A percentile compares a stretch with the other conserved stretches of the same genome.
Conservation (phyloP, 2,797 vertebrate species). For the Limosa lapponica region DNA sequence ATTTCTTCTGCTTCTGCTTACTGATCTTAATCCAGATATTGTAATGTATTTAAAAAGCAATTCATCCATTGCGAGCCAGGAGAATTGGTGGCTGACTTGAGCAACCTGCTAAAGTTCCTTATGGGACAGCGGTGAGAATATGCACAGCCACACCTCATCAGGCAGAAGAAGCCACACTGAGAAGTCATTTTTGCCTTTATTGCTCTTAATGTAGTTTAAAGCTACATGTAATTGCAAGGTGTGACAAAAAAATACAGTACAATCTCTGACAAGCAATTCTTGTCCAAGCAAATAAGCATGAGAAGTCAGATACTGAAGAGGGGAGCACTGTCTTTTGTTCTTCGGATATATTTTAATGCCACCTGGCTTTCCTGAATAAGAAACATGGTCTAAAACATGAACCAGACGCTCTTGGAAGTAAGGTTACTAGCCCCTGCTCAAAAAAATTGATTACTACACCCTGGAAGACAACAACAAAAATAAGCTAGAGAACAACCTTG, state of each 20-base stretch:
- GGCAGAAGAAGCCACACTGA: slow-evolving; percentile 68
- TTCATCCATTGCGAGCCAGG: slow-evolving; percentile 59
- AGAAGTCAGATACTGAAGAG: neutral
- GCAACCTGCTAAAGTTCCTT: slow-evolving; percentile 59
- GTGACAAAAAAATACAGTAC: neutral
- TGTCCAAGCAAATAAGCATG: neutral
- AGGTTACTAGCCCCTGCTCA: neutral
- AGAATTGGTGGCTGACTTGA: slow-evolving; percentile 68
- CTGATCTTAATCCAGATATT: neutral
- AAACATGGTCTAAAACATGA: neutral
- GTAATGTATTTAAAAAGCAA: slow-evolving; percentile 73
- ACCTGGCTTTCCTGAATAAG: neutral
- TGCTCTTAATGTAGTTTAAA: slow-evolving; percentile 16
- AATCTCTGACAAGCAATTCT: neutral
- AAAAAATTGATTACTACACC: neutral
- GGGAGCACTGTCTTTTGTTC: neutral
- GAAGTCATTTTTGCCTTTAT: neutral
- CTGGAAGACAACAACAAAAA: neutral
- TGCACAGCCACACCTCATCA: slow-evolving; percentile 73
- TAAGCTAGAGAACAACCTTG: neutral
- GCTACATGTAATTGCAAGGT: neutral
- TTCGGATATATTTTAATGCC: neutral
- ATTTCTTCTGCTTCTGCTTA: neutral
- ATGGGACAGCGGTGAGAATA: slow-evolving; percentile 70
- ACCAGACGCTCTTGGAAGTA: neutral